Conservation (phyloP, 2,797 vertebrate genomes). For the Brachymystax lenok region DNA sequence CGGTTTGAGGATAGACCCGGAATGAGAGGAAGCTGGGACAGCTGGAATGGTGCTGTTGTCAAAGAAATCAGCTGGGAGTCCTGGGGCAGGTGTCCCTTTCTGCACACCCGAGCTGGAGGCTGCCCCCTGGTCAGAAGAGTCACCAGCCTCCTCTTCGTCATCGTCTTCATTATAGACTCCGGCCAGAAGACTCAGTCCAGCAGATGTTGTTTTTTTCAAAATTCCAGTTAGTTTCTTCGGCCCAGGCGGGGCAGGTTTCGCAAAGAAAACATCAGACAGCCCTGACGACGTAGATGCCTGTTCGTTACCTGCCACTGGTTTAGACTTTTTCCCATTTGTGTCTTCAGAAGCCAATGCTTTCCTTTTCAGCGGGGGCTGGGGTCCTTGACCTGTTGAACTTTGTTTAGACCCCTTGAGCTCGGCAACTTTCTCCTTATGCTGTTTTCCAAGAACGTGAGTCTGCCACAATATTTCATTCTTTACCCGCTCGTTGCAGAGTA, state of each 20-base stretch:
- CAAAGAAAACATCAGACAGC: slow-evolving; percentile 71
- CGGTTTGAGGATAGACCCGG: slow-evolving; percentile 89
- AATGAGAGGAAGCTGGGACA: slow-evolving; percentile 81
- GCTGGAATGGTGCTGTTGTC: slow-evolving; percentile 79
- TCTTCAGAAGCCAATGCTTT: slow-evolving; percentile 70
- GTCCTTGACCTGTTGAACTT: slow-evolving; percentile 40
- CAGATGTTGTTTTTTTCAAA: slow-evolving; percentile 35
- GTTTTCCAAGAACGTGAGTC: slow-evolving; percentile 89
- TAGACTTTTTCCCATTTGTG: slow-evolving; percentile 66
- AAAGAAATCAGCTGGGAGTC: slow-evolving; percentile 82
- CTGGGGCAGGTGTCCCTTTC: slow-evolving; percentile 29
- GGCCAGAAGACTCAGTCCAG: slow-evolving; percentile 75
- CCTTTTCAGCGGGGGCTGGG: slow-evolving; percentile 70
- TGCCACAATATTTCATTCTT: slow-evolving; percentile 92
- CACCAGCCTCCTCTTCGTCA: slow-evolving; percentile 55
- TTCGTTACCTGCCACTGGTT: slow-evolving; percentile 50
- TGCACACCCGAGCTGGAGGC: slow-evolving; percentile 38
- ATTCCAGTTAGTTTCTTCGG: slow-evolving; percentile 1
- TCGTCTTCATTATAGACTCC: slow-evolving; percentile 78
- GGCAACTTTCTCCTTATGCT: slow-evolving; percentile 85
- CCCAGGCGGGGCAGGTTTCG: slow-evolving; percentile 36
- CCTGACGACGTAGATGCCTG: slow-evolving; percentile 52
- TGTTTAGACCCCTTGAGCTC: slow-evolving; percentile 77
- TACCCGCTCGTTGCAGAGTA: slow-evolving; percentile 82
- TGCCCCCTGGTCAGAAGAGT: slow-evolving; percentile 26